Conservation (phyloP, 2,888 invertebrate species). For the Sinodicranocentrus sp. region DNA sequence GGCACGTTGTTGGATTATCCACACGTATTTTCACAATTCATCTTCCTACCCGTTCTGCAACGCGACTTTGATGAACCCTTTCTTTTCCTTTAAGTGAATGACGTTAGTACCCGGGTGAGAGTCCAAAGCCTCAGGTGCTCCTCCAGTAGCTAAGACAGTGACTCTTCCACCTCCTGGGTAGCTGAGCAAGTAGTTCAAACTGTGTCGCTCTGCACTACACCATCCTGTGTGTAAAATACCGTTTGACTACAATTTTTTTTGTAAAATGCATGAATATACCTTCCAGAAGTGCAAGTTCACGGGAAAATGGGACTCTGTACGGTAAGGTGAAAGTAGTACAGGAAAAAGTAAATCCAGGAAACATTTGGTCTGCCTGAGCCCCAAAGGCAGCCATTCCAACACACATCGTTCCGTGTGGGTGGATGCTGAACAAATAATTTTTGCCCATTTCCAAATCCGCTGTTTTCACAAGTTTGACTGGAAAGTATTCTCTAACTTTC, state of each 20-base stretch:
- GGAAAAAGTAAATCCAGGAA: no score
- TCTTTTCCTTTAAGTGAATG: slow-evolving; percentile 86
- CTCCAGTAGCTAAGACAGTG: slow-evolving; percentile 89
- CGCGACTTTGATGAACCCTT: slow-evolving; percentile 88
- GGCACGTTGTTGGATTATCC: no score
- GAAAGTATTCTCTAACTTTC: slow-evolving; percentile 90
- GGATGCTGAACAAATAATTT: slow-evolving; percentile 92
- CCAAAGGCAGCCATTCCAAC: slow-evolving; percentile 82
- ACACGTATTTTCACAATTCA: no score
- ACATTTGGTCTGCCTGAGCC: no score
- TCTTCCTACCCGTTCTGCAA: slow-evolving; percentile 84
- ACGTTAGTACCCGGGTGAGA: slow-evolving; percentile 88
- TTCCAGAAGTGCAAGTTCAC: no score
- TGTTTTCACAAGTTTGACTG: slow-evolving; percentile 89
- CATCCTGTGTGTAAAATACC: no score
- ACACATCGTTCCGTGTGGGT: slow-evolving; percentile 94
- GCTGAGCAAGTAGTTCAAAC: slow-evolving; percentile 84
- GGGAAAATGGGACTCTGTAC: no score
- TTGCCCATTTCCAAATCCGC: slow-evolving; percentile 87
- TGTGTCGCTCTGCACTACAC: slow-evolving; percentile 82
- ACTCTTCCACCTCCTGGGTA: slow-evolving; percentile 80
- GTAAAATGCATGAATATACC: no score
- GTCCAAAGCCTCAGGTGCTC: slow-evolving; percentile 80
- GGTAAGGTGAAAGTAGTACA: no score
- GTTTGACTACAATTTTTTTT: no score